A percentile compares a stretch with the other conserved stretches of the same genome.
These are phyloP conservation scores for Cydia amplana DNA, from an alignment of 1,140 invertebrate species.

Conservation along the genomic window DNA sequence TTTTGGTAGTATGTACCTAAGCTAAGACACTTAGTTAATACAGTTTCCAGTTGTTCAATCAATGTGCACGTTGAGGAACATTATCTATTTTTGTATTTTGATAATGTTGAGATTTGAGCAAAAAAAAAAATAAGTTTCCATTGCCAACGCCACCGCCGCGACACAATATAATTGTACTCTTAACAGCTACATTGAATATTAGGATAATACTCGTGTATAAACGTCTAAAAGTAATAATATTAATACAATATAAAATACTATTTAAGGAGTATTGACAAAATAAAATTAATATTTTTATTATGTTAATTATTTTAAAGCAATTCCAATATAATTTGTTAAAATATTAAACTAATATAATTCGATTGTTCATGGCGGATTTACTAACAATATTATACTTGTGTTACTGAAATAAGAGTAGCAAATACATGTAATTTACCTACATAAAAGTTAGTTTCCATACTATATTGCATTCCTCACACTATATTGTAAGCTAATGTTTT, in stretches of 20 bases:
- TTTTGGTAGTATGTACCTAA: too few relatives aligned
- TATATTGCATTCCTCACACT: neutral
- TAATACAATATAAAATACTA: slow-evolving; percentile 25
- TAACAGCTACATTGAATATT: neutral
- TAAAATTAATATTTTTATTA: slow-evolving; percentile 3
- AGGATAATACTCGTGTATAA: slow-evolving; percentile 30
- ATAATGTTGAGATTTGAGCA: neutral
- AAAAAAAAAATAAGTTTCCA: neutral
- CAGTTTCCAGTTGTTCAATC: too few relatives aligned
- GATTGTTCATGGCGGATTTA: slow-evolving; percentile 4
- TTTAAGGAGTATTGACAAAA: slow-evolving; percentile 17
- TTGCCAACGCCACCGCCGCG: slow-evolving; percentile 9
- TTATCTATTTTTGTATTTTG: neutral
- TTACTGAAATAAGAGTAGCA: neutral
- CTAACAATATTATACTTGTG: neutral
- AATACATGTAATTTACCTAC: too few relatives aligned
- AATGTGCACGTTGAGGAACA: too few relatives aligned
- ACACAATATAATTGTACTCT: slow-evolving; percentile 6
- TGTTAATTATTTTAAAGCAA: slow-evolving; percentile 23
- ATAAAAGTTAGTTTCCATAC: neutral
- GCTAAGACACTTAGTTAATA: too few relatives aligned
- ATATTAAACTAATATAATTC: slow-evolving; percentile 15
- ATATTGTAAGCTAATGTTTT: neutral
- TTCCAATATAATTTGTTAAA: slow-evolving; percentile 11
- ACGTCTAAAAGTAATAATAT: slow-evolving; percentile 28